phyloP scores from a whole-genome alignment of 2,888 invertebrate species.

The Lucinisca nassula region DNA sequence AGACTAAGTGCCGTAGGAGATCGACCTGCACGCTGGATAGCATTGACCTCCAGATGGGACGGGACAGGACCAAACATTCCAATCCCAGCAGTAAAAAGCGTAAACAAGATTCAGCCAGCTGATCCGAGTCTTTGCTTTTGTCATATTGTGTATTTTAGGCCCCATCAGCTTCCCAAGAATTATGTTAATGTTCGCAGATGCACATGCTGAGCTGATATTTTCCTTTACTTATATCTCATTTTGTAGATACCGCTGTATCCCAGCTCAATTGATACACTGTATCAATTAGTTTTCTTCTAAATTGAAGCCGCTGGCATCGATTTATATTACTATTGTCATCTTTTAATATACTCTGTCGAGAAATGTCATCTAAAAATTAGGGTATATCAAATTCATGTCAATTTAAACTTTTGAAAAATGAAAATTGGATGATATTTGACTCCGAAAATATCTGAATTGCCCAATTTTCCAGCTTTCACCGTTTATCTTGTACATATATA shows the following conservation, averaged over 20 bases:
- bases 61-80: background rate
- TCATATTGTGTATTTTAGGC: too few species aligned
- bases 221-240: background rate
- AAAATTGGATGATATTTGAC: background rate
- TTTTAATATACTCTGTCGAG: background rate
- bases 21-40: background rate
- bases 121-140: too few species aligned
- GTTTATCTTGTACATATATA: too few species aligned
- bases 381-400: slow-evolving; percentile 4
- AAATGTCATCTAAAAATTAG: background rate
- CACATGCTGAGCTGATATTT: background rate
- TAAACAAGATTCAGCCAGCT: background rate
- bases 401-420: background rate
- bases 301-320: background rate
- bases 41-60: background rate
- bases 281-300: background rate
- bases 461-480: background rate
- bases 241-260: background rate
- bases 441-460: background rate
- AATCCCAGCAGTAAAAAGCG: background rate
- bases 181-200: too few species aligned
- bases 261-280: background rate
- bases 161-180: too few species aligned
- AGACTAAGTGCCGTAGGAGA: background rate
- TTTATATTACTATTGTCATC: background rate